Evolutionary conservation across 2,888 invertebrate genomes (phyloP).

Genomic region (Laothoe populi): DNA sequence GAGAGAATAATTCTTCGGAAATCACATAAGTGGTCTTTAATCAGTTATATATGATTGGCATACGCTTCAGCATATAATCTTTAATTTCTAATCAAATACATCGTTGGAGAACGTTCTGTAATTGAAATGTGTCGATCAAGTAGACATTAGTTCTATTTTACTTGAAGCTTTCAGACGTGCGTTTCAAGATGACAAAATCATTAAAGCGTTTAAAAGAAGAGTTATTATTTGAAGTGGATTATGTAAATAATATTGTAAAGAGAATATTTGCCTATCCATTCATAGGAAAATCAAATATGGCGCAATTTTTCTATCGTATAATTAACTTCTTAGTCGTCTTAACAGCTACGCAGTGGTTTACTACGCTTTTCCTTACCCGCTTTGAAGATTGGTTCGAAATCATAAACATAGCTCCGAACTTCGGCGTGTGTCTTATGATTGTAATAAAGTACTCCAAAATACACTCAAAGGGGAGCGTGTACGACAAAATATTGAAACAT

Average conservation of each 20-base stretch:
- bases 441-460: constrained; percentile 61
- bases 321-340: constrained; percentile 48
- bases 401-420: constrained; percentile 67
- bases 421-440: constrained; percentile 65
- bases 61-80: constrained; percentile 24
- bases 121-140: not conserved
- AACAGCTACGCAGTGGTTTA: constrained; percentile 55
- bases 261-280: constrained; percentile 66
- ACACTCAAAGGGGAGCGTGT: constrained; percentile 51
- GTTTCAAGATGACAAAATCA: constrained; percentile 36
- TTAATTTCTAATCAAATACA: constrained; percentile 30
- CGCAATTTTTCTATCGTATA: constrained; percentile 46
- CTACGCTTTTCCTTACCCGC: constrained; percentile 53
- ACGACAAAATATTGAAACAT: constrained; percentile 57
- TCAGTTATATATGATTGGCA: constrained; percentile 37
- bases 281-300: constrained; percentile 47
- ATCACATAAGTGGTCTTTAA: constrained; percentile 29
- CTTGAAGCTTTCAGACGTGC: not conserved
- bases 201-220: constrained; percentile 43
- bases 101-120: not conserved
- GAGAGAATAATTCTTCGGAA: not conserved
- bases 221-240: constrained; percentile 56
- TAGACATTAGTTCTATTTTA: not conserved
- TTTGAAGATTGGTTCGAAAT: constrained; percentile 62
- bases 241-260: constrained; percentile 50